Conservation (phyloP, 2,797 vertebrate genomes). For the Lepilemur ruficaudatus region DNA sequence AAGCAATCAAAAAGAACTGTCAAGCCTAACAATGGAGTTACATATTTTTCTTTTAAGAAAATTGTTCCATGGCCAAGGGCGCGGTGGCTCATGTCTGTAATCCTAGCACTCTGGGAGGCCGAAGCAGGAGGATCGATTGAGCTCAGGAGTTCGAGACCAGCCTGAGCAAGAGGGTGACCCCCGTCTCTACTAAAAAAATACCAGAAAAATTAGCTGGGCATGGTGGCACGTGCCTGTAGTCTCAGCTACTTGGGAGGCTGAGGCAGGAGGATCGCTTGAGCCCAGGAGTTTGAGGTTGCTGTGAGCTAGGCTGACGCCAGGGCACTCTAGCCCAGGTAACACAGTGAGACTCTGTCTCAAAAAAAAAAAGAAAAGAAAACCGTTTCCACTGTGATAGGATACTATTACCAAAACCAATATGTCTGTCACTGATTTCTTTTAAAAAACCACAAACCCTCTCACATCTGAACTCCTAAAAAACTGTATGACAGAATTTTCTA, state of each 20-base stretch:
- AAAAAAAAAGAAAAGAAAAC: background rate
- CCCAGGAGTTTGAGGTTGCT: too few relatives aligned
- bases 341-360: too few relatives aligned
- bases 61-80: too few relatives aligned
- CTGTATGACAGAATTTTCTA: conserved; percentile 24
- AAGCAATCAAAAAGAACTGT: background rate
- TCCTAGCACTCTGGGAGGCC: too few relatives aligned
- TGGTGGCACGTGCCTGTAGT: too few relatives aligned
- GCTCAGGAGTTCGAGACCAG: background rate
- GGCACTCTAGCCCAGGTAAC: too few relatives aligned
- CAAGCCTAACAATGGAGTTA: background rate
- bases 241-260: too few relatives aligned
- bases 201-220: background rate
- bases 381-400: background rate
- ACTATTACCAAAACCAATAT: background rate
- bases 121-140: accelerated
- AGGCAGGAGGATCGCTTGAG: too few relatives aligned
- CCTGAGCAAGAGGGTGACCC: background rate
- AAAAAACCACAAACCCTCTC: background rate
- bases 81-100: background rate
- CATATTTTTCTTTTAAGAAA: background rate
- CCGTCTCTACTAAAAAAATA: background rate
- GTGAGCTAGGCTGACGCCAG: too few relatives aligned
- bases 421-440: background rate
- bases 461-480: conserved; percentile 21